Base-by-base conservation (phyloP, 2,113 vertebrate species). In the Coturnix japonica region DNA sequence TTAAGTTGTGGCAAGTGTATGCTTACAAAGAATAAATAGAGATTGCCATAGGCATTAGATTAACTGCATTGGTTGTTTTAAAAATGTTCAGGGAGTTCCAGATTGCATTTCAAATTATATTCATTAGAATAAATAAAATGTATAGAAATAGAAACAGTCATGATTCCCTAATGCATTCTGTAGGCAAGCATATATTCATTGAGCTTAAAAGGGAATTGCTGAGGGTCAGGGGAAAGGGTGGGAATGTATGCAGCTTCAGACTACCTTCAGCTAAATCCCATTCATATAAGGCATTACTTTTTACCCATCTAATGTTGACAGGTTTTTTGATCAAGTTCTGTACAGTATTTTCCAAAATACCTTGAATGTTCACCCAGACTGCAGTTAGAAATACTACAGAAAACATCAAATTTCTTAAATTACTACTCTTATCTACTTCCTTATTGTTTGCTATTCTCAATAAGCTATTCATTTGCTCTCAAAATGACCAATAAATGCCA, bases 101-200 rank as follows among this genome's bases (percentile, higher is more conserved):
- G 89, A 90, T 92, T 96, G 93, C 93, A 92, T 93, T 95, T 95
- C 81, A 95, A 92, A 96, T 95, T 86, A 96, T 91, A 86, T 94
- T 93, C 72, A 92, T 94, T 96, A 81, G 81, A 93, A 94, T 92
- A 94, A 95, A 94, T 89, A 93, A 92, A 93, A 96, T 46, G 44
- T 87, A 94, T 87, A 94, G 81, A 93, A 91, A 75, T 87, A 91
- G 80, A 63, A 94, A 80, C 31, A 71, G 60, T 20, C 73, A 72
- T 46, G 72, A 83, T 90, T 94, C 80, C 35, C 35, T 90, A 79
- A 90, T 51, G 57, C 23, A 83, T 80, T 91, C 86, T 85, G 64
- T 93, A 78, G 80, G 77, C 74, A 82, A 85, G 46, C 61, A 31
- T 88, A 17, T 90, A 76, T 91, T 77, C 87, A 44, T 6, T 85